Percentiles rank a stretch among this genome's conserved stretches.
Evolutionary conservation across 2,888 invertebrate genomes (phyloP).

Genomic region (Drosophila paranaensis): DNA sequence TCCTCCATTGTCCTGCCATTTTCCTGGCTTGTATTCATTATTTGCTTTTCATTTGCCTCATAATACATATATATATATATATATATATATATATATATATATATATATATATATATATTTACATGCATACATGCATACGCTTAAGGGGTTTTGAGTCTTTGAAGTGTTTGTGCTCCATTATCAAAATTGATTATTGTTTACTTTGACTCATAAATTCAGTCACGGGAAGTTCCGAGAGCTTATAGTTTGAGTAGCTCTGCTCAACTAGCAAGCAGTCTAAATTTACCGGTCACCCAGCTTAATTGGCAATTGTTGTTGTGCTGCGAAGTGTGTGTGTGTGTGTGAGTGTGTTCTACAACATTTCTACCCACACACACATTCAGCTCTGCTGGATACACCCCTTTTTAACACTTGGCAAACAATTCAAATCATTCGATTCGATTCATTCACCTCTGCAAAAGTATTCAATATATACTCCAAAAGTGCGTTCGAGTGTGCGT

Average conservation of each 20-base stretch:
- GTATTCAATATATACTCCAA: slow-evolving; percentile 58
- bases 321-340: slow-evolving; percentile 5
- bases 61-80: slow-evolving; percentile 46
- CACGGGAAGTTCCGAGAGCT: not conserved
- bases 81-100: not conserved
- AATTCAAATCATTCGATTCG: slow-evolving; percentile 54
- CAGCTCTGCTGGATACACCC: slow-evolving; percentile 36
- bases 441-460: slow-evolving; percentile 51
- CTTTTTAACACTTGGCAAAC: slow-evolving; percentile 59
- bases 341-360: not conserved
- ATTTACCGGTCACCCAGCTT: not conserved
- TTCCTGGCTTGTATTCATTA: slow-evolving; percentile 48
- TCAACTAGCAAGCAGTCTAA: not conserved
- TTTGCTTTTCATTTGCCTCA: slow-evolving; percentile 71
- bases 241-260: not conserved
- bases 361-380: not conserved
- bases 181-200: slow-evolving; percentile 31
- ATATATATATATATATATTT: not conserved
- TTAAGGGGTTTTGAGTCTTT: slow-evolving; percentile 2
- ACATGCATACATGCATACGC: slow-evolving; percentile 46
- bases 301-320: slow-evolving; percentile 17
- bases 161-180: slow-evolving; percentile 19
- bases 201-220: slow-evolving; percentile 1
- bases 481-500: slow-evolving; percentile 68
- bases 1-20: slow-evolving; percentile 73